Conservation (phyloP, 92 coral and sea anemone species). For the Paramuricea clavata region DNA sequence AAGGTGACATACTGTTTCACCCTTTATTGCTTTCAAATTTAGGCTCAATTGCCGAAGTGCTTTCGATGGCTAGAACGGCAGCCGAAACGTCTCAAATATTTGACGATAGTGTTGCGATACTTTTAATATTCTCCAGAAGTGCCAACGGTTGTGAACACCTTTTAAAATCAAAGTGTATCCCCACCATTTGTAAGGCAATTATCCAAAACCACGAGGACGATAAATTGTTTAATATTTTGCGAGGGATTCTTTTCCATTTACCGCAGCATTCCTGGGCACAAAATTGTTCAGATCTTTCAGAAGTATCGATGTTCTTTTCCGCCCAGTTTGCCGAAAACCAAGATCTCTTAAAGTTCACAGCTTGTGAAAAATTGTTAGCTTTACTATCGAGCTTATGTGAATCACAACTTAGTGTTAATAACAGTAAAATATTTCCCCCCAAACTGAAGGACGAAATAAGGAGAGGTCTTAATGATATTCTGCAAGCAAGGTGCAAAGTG, state of each 20-base stretch:
- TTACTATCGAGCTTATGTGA: constrained; percentile 63
- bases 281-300: constrained; percentile 50
- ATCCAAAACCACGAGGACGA: background rate
- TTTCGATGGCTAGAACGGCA: constrained; percentile 34
- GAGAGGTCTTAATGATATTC: constrained; percentile 75
- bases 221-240: constrained; percentile 60
- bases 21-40: constrained; percentile 83
- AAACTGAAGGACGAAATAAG: constrained; percentile 64
- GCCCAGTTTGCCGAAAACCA: constrained; percentile 66
- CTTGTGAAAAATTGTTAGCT: constrained; percentile 68
- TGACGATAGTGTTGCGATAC: constrained; percentile 75
- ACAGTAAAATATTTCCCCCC: background rate
- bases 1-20: constrained; percentile 74
- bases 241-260: constrained; percentile 62
- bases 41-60: constrained; percentile 53
- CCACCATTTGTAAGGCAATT: constrained; percentile 55
- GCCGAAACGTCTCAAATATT: constrained; percentile 16
- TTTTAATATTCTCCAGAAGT: constrained; percentile 67
- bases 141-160: constrained; percentile 71
- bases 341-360: constrained; percentile 74
- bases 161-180: constrained; percentile 46
- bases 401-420: background rate
- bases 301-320: constrained; percentile 52
- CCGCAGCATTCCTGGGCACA: constrained; percentile 65
- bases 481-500: constrained; percentile 81